Conservation (phyloP, 2,113 vertebrate species). For the Delphinapterus leucas region DNA sequence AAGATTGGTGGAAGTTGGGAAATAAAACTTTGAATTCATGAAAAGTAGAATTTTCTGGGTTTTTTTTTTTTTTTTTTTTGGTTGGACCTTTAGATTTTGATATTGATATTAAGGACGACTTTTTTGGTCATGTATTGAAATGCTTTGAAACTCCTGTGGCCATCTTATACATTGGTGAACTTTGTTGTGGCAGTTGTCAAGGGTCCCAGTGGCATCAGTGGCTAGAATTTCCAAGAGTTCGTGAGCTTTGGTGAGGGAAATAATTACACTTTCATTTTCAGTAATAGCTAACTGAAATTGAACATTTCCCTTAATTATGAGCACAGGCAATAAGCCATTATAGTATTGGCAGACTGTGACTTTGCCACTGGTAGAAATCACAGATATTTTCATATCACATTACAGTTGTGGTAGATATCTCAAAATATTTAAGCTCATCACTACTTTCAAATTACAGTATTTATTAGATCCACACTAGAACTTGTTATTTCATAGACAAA, state of each 20-base stretch:
- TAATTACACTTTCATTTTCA: slow-evolving; percentile 30
- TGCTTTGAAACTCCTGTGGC: not conserved
- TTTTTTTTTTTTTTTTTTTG: not conserved
- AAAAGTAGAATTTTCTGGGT: not conserved
- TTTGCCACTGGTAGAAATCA: not conserved
- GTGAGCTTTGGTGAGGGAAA: not conserved
- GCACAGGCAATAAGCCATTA: not conserved
- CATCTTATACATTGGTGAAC: not conserved
- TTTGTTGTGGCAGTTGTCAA: not conserved
- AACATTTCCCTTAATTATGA: not conserved
- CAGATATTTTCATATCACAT: slow-evolving; percentile 15
- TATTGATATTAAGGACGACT: not conserved
- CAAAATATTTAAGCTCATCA: not conserved
- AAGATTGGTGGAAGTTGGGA: not conserved
- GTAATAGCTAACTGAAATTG: not conserved
- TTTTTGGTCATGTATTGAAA: not conserved
- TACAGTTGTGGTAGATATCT: not conserved
- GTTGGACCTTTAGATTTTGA: not conserved
- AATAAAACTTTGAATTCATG: not conserved
- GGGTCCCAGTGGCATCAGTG: not conserved
- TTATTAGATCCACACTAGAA: not conserved
- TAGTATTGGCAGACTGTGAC: not conserved
- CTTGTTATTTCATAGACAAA: not conserved
- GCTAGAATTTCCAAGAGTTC: not conserved
- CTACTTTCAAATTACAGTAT: not conserved